Base-by-base conservation (phyloP, 2,888 invertebrate species). In the Dicycla oo region DNA sequence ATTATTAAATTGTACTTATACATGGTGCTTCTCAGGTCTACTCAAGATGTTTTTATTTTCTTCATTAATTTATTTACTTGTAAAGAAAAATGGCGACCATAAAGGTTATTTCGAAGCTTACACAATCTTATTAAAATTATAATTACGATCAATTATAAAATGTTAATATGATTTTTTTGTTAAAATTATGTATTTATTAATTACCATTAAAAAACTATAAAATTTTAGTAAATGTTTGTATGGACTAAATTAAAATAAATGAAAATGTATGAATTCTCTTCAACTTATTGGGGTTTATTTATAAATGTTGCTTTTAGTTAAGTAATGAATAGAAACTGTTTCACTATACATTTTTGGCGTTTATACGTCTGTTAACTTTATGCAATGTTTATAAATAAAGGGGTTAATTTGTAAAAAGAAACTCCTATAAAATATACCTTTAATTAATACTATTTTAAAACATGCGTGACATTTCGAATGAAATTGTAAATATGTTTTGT, bases 401-500 rank as follows among this genome's bases (percentile, higher is more conserved):
- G 3, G 5, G 5, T 61, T 30, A 10, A 38, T 65, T 23, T 64
- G 18, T 23, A 43, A 13, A 26, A 53, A 58, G 0, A 65, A 57
- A 18, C 6, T 15, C 34, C 18, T 43, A 3, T 1, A n/a, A 38
- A 67, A n/a, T 26, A 26, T 63, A 49, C 3, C 10, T 63, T 67
- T 40, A n/a, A 65, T 66, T 45, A 26, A 26, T 51, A n/a, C 5
- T 43, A 20, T 20, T 43, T 68, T 23, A 20, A 53, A 69, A 26
- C 4, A 18, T 10, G 20, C 3, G 30, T 53, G 53, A 49, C 49
- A 34, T 43, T 56, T 62, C 43, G 23, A 64, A 72, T 60, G 20
- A 47, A 61, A 62, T 58, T 80, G 75, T 78, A 78, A 68, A 80
- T 78, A 75, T 11, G 0, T 40, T 63, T 60, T 51, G 45, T 77